These are phyloP conservation scores for Frankliniella fusca DNA, from an alignment of 2,888 invertebrate species.

Conservation along the genomic window DNA sequence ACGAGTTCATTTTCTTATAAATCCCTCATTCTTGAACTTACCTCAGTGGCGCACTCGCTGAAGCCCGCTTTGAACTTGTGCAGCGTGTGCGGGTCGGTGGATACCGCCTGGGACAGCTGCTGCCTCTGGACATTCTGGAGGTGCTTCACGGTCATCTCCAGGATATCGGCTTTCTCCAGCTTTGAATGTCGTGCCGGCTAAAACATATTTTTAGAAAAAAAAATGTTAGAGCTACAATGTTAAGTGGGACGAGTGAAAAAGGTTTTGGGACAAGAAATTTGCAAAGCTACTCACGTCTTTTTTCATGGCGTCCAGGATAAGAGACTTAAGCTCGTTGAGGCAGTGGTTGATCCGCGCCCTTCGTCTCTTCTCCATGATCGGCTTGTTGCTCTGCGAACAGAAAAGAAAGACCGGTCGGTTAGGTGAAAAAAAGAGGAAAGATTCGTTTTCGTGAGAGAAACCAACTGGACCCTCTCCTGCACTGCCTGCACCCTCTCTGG, in stretches of 20 bases:
- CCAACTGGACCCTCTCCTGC: no score
- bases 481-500: no score
- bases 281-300: conserved; percentile 72
- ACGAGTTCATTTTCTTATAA: no score
- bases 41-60: conserved; percentile 83
- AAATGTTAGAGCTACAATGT: neutral
- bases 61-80: conserved; percentile 84
- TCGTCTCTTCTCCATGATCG: conserved; percentile 87
- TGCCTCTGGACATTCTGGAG: conserved; percentile 84
- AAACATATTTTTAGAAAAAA: conserved; percentile 45
- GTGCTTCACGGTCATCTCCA: conserved; percentile 92
- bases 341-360: conserved; percentile 87
- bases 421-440: neutral
- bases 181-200: conserved; percentile 91
- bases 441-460: neutral
- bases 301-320: conserved; percentile 78
- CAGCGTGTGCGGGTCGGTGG: conserved; percentile 76
- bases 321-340: conserved; percentile 78
- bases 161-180: conserved; percentile 91
- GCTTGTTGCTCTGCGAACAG: conserved; percentile 77
- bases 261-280: neutral
- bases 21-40: conserved; percentile 47
- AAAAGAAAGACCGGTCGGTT: conserved; percentile 33
- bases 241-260: no score
- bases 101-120: conserved; percentile 75